Conservation (phyloP, 2,797 vertebrate species). For the Thunnus albacares region DNA sequence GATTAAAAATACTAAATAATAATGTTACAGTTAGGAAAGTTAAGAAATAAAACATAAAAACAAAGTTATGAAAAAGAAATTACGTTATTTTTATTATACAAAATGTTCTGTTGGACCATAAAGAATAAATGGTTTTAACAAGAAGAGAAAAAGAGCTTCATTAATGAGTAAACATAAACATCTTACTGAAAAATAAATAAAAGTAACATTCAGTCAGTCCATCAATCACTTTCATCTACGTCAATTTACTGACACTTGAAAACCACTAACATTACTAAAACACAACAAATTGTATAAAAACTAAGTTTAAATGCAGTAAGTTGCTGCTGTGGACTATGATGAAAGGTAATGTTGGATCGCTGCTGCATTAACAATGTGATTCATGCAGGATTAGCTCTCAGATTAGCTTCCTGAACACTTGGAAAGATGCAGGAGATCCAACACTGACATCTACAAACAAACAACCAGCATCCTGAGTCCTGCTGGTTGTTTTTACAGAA, state of each 20-base stretch:
- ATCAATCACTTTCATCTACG: neutral
- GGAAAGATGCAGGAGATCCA: conserved; percentile 8
- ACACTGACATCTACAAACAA: conserved; percentile 4
- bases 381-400: conserved; percentile 51
- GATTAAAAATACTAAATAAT: no score
- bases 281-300: neutral
- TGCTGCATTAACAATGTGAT: conserved; percentile 24
- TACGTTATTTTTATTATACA: neutral
- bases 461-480: neutral
- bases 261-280: neutral
- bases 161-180: neutral
- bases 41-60: neutral
- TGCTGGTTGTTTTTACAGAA: neutral
- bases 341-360: conserved; percentile 16
- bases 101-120: no score
- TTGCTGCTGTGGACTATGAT: neutral
- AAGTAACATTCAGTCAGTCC: no score
- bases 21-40: neutral
- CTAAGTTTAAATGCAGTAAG: neutral
- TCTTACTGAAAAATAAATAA: neutral
- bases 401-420: conserved; percentile 34
- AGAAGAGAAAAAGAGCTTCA: no score
- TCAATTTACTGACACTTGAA: neutral
- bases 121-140: no score
- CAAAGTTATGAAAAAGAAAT: neutral